A percentile compares a stretch with the other conserved stretches of the same genome.
Conservation (phyloP, 2,797 vertebrate species). For the Phoxinus dragarum region DNA sequence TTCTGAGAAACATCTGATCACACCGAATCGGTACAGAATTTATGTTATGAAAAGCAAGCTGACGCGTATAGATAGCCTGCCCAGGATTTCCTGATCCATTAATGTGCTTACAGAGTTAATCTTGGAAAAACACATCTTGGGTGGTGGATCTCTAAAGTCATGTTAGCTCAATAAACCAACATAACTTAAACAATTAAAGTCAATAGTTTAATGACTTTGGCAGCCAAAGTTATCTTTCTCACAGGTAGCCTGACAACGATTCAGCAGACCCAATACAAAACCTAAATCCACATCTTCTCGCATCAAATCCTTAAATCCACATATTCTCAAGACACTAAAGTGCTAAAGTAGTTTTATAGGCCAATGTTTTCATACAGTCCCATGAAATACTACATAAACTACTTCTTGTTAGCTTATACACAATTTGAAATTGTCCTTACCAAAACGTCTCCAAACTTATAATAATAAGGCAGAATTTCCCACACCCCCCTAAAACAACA, state of each 20-base stretch:
- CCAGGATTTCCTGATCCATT: slow-evolving; percentile 66
- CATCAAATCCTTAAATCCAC: slow-evolving; percentile 26
- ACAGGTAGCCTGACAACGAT: slow-evolving; percentile 8
- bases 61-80: slow-evolving; percentile 53
- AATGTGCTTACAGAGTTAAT: slow-evolving; percentile 64
- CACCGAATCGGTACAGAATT: slow-evolving; percentile 25
- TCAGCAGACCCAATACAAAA: not conserved
- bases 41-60: slow-evolving; percentile 44
- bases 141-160: slow-evolving; percentile 55
- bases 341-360: slow-evolving; percentile 10
- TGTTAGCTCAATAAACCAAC: slow-evolving; percentile 25
- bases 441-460: slow-evolving; percentile 9
- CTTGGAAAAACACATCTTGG: slow-evolving; percentile 65
- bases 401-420: slow-evolving; percentile 21
- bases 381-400: slow-evolving; percentile 31
- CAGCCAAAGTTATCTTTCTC: not conserved
- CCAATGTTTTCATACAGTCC: slow-evolving; percentile 34
- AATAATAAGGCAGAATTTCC: slow-evolving; percentile 16
- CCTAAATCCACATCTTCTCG: slow-evolving; percentile 15
- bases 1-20: slow-evolving; percentile 16
- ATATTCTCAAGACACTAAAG: slow-evolving; percentile 1
- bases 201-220: slow-evolving; percentile 32
- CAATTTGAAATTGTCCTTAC: slow-evolving; percentile 17
- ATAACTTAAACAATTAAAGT: slow-evolving; percentile 25
- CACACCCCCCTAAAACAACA: slow-evolving; percentile 36